Base-by-base conservation (phyloP, 2,888 invertebrate species). In the Agrotis ipsilon region DNA sequence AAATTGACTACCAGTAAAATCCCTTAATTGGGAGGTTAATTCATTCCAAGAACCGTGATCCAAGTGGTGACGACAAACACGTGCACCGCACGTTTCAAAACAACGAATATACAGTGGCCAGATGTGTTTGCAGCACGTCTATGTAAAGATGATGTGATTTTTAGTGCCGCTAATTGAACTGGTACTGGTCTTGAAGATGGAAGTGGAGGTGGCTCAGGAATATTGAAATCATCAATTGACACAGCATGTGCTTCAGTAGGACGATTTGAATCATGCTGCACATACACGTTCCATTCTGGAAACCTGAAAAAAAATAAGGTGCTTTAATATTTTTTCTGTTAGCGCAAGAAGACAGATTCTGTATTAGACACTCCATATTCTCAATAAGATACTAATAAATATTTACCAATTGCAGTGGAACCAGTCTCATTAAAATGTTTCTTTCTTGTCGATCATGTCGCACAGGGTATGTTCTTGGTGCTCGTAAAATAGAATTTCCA, bases 1-100 rank as follows among this genome's bases (percentile, higher is more conserved):
- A 63, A 70, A 66, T 64, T 75, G 74, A 54, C 27, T 39, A 59
- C 58, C 66, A 70, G 70, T 74, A 63, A 70, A 74, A 69, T 68
- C 65, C 18, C 60, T 54, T n/a, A 68, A 57, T 49, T 54, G 54
- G 48, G 64, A 69, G 46, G 65, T 69, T 65, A 69, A 65, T 45
- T 69, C 68, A 57, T 51, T 62, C 67, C 72, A 72, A 39, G 18
- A 21, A 58, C 58, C 48, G 14, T 51, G 48, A 62, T 58, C 57
- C 57, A 72, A 61, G 58, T 72, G 71, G 57, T 66, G 43, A 54
- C 60, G 46, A 46, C 62, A 72, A 46, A 66, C 21, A 45, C 71
- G 71, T 62, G 62, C 66, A 45, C 61, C n/a, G n/a, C n/a, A n/a
- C n/a, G n/a, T 67, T 66, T 66, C 68, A 72, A 72, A 57, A 66